Conservation (phyloP, 2,113 vertebrate genomes). For the Cebidichthys violaceus region DNA sequence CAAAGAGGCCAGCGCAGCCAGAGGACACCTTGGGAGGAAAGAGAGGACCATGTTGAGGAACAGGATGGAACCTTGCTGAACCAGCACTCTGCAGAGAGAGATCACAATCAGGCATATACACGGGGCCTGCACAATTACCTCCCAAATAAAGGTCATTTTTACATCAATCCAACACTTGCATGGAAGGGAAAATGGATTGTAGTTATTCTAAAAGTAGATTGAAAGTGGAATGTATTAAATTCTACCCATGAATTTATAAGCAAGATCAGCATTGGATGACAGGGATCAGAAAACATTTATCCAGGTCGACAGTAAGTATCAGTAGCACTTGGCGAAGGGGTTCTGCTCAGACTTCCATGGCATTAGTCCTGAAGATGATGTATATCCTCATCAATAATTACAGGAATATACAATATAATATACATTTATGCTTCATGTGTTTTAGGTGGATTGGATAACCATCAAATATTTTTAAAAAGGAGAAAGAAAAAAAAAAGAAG, state of each 20-base stretch:
- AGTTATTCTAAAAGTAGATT: slow-evolving; percentile 65
- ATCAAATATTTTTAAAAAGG: too few species aligned
- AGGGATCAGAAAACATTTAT: neutral
- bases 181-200: slow-evolving; percentile 38
- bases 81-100: slow-evolving; percentile 88
- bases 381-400: neutral
- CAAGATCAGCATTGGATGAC: slow-evolving; percentile 4
- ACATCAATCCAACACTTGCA: slow-evolving; percentile 63
- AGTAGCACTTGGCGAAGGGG: neutral
- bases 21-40: slow-evolving; percentile 91
- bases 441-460: neutral
- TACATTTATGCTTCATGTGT: neutral
- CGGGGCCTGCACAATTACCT: slow-evolving; percentile 88
- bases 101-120: slow-evolving; percentile 95
- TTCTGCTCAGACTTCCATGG: neutral
- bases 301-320: slow-evolving; percentile 10
- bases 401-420: neutral
- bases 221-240: slow-evolving; percentile 49
- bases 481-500: too few species aligned
- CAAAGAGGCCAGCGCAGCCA: slow-evolving; percentile 93
- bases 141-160: slow-evolving; percentile 94
- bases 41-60: slow-evolving; percentile 91
- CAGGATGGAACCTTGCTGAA: slow-evolving; percentile 96
- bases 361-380: neutral
- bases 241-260: slow-evolving; percentile 30